Base-by-base conservation (phyloP, 2,888 invertebrate species). In the Brachylomia viminalis region DNA sequence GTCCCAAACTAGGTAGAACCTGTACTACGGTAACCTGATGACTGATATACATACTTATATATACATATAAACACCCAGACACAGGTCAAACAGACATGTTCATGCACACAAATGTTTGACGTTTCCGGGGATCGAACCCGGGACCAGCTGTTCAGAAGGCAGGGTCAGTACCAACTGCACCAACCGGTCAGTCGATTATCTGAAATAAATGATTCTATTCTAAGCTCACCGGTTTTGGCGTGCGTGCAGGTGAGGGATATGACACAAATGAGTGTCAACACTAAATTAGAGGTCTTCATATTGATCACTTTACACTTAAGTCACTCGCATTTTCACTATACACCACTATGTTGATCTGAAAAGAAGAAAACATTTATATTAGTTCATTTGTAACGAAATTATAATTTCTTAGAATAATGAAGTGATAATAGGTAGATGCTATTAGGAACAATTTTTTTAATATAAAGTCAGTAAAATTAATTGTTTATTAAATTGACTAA, bases 141-240 rank as follows among this genome's bases (percentile, higher is more conserved):
- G n/a, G n/a, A n/a, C n/a, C n/a, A n/a, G n/a, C n/a, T n/a, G n/a
- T n/a, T n/a, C n/a, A n/a, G n/a, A n/a, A n/a, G n/a, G n/a, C n/a
- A n/a, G n/a, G n/a, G n/a, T n/a, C n/a, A n/a, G n/a, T n/a, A n/a
- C n/a, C n/a, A n/a, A n/a, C n/a, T n/a, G n/a, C n/a, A n/a, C n/a
- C n/a, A n/a, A n/a, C n/a, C n/a, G n/a, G n/a, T n/a, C n/a, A n/a
- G n/a, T n/a, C n/a, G n/a, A n/a, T n/a, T n/a, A n/a, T n/a, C n/a
- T n/a, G n/a, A n/a, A n/a, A n/a, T n/a, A n/a, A n/a, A n/a, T n/a
- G n/a, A n/a, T n/a, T n/a, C n/a, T n/a, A n/a, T n/a, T n/a, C n/a
- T n/a, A n/a, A 56, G 89, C 94, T 93, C 85, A 96, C 96, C 96
- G 89, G 95, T 97, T 93, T 97, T 97, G 75, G 96, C 96, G 84